A percentile compares a stretch with the other conserved stretches of the same genome.
Conservation (phyloP, 2,888 invertebrate genomes). For the Agrilus biguttatus region DNA sequence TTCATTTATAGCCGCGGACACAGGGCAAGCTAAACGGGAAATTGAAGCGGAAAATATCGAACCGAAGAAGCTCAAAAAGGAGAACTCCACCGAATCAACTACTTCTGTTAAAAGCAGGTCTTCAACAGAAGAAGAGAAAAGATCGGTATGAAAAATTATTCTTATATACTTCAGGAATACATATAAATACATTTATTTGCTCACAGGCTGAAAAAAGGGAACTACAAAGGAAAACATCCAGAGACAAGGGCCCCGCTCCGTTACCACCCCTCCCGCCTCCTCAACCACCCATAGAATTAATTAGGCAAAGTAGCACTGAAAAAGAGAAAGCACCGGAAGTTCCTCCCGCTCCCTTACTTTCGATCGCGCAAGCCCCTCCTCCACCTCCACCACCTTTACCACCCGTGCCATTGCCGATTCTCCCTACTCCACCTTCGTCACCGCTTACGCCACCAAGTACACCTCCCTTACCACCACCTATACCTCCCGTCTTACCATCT, state of each 20-base stretch:
- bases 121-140: constrained; percentile 8
- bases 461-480: constrained; percentile 16
- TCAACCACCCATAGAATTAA: constrained; percentile 16
- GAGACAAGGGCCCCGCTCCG: constrained; percentile 71
- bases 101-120: constrained; percentile 5
- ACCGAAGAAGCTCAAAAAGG: constrained; percentile 15
- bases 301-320: constrained; percentile 21
- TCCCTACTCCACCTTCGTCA: constrained; percentile 29
- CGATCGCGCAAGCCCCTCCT: constrained; percentile 26
- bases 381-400: constrained; percentile 23
- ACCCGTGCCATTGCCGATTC: constrained; percentile 13
- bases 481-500: constrained; percentile 2
- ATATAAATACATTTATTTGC: not conserved
- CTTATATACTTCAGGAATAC: not conserved
- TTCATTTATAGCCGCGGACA: constrained; percentile 28
- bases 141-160: constrained; percentile 4
- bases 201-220: constrained; percentile 54
- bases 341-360: constrained; percentile 15
- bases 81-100: constrained; percentile 12
- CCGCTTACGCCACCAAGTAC: constrained; percentile 26
- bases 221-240: constrained; percentile 37
- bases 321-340: constrained; percentile 26
- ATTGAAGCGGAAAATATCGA: constrained; percentile 13
- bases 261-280: constrained; percentile 36
- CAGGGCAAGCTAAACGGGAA: constrained; percentile 23